Percentiles rank a stretch among this genome's conserved stretches.
Conservation (phyloP, 2,888 invertebrate species). For the Ectobius pallidus region DNA sequence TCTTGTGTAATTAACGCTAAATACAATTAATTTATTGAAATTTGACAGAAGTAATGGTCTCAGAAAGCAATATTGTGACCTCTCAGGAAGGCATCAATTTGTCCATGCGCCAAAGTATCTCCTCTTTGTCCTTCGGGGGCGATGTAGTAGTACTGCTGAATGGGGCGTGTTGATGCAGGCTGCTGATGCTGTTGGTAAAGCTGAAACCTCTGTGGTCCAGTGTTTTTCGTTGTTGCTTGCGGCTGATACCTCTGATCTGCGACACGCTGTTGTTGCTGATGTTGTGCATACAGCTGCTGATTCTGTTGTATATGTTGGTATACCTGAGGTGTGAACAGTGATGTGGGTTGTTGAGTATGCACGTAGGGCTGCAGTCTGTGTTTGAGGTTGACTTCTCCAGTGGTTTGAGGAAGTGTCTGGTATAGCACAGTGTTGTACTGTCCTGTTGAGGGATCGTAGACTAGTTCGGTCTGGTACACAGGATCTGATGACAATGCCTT, state of each 20-base stretch:
- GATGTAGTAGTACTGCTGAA: conserved; percentile 61
- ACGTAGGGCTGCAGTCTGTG: conserved; percentile 79
- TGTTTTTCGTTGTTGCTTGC: neutral
- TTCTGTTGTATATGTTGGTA: conserved; percentile 68
- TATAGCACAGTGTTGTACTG: conserved; percentile 80
- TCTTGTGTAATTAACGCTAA: neutral
- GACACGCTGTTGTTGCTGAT: conserved; percentile 64
- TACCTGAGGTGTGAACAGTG: conserved; percentile 53
- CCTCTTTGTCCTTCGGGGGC: conserved; percentile 48
- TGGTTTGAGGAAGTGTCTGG: conserved; percentile 74
- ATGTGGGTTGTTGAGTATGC: conserved; percentile 52
- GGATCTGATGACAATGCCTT: conserved; percentile 58
- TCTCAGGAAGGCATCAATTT: conserved; percentile 81
- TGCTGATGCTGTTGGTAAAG: conserved; percentile 47
- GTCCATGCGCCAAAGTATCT: conserved; percentile 64
- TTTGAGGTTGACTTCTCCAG: conserved; percentile 71
- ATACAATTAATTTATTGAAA: neutral
- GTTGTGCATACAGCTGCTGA: conserved; percentile 68
- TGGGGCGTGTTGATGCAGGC: conserved; percentile 48
- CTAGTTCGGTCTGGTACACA: conserved; percentile 77
- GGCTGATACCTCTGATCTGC: conserved; percentile 59
- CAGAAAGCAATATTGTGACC: conserved; percentile 55
- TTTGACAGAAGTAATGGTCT: neutral
- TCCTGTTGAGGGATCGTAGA: conserved; percentile 77
- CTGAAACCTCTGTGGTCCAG: conserved; percentile 46